Base-by-base conservation (phyloP, 1,140 invertebrate genomes). In the Sarcophaga bullata region DNA sequence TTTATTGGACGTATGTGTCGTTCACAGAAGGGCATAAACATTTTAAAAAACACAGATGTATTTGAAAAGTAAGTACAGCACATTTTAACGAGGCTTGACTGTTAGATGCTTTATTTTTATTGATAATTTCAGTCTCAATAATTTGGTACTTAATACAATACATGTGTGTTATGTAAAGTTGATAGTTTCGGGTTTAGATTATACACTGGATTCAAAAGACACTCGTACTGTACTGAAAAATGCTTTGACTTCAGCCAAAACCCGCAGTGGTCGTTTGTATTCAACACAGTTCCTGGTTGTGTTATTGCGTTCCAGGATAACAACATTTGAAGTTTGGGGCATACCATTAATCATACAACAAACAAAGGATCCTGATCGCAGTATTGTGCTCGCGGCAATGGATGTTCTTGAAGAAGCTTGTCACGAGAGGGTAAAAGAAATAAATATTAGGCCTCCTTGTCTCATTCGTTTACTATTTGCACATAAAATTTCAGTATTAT, bases 151-250 rank as follows among this genome's bases (percentile, higher is more conserved):
- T n/a, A 93, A 93, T 11, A 96, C 96, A 1, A 95, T 95, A 85
- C 96, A 98, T 88, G 96, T 97, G 85, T 96, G 96, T 86, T 98
- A 98, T 88, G 94, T 98, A 0, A 98, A 98, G 90, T 91, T 99
- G 46, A 95, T 97, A 80, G 93, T 98, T 25, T 97, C 97, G 0
- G 95, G 95, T 85, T 91, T 99, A 80, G 96, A 98, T 90, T 99
- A 98, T 86, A 93, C 93, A 0, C 90, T 93, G 68, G 93, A 95
- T 85, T 93, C 94, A 0, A 92, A 93, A 84, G 17, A 17, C 62
- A 93, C 95, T 13, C 92, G 96, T 82, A 94, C 95, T 82, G 94
- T 97, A 83, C 91, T 97, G 82, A 92, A 93, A 47, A 93, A 94
- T 83, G 94, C 95, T 1, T 87, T 96, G 9, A 91, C 91, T 4